Conservation (phyloP, 2,113 vertebrate species). For the Coturnix japonica region DNA sequence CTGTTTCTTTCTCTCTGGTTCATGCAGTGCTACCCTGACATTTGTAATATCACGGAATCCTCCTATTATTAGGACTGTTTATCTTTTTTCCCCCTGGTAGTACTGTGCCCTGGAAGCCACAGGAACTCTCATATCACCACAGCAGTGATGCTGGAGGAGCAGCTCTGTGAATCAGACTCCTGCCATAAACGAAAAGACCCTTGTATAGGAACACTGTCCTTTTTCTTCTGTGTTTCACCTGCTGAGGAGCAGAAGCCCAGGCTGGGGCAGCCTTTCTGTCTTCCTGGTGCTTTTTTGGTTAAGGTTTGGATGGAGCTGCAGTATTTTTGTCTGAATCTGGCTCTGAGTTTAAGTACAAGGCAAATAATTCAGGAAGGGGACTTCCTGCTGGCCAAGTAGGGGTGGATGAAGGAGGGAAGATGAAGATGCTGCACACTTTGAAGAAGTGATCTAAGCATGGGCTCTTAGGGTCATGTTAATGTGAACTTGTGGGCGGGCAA, state of each 20-base stretch:
- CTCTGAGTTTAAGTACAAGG: neutral
- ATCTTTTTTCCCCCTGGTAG: neutral
- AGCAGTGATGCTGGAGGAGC: neutral
- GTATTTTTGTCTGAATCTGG: neutral
- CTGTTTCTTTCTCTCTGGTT: neutral
- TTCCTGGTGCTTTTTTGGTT: neutral
- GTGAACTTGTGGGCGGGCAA: neutral
- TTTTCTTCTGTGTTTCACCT: neutral
- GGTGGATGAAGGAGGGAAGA: neutral
- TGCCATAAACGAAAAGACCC: neutral
- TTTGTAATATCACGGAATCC: neutral
- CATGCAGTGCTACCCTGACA: neutral
- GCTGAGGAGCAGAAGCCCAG: neutral
- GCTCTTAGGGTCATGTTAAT: neutral
- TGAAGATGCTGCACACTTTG: neutral
- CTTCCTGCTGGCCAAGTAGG: neutral
- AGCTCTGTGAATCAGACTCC: neutral
- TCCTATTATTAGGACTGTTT: conserved; percentile 1
- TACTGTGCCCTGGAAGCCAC: neutral
- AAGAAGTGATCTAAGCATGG: neutral
- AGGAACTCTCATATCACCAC: neutral
- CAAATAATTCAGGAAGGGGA: neutral
- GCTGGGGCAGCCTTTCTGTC: neutral
- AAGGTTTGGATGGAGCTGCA: neutral
- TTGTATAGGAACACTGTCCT: neutral